Conservation (phyloP, 2,113 vertebrate species). For the Mugil cephalus region DNA sequence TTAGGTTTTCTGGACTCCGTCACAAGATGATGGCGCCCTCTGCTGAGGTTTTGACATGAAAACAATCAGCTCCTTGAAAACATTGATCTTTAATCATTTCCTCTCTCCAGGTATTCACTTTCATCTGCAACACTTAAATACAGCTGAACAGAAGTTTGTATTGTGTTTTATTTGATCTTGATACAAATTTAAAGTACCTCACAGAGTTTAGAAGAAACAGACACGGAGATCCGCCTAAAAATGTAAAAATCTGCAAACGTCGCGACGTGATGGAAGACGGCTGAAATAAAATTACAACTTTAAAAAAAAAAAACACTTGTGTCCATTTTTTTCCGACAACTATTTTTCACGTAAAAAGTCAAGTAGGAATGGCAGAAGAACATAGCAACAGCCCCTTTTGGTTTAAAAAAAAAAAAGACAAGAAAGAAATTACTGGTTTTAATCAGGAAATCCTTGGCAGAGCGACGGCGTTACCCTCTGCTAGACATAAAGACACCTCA, state of each 20-base stretch:
- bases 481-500: conserved; percentile 53
- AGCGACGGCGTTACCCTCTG: conserved; percentile 34
- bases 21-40: conserved; percentile 28
- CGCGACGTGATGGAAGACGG: not conserved
- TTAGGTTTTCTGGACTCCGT: not conserved
- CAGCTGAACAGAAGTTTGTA: not conserved
- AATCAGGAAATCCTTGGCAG: conserved; percentile 54
- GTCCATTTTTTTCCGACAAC: conserved; percentile 1
- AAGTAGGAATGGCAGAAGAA: conserved; percentile 14
- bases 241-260: conserved; percentile 34
- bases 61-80: not conserved
- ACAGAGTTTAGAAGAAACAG: conserved; percentile 37
- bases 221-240: conserved; percentile 15
- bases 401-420: conserved; percentile 8
- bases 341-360: conserved; percentile 20
- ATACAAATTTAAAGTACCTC: conserved; percentile 52
- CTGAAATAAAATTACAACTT: not conserved
- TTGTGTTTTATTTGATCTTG: conserved; percentile 57
- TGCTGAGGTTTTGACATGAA: conserved; percentile 28
- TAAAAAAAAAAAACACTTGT: not conserved
- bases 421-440: conserved; percentile 38
- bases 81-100: not conserved
- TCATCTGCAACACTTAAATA: not conserved
- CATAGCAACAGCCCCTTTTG: conserved; percentile 12
- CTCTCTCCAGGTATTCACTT: not conserved